Percentiles rank a stretch among this genome's conserved stretches.
Conservation (phyloP, 1,140 invertebrate genomes). For the Probaryconus sp. region DNA sequence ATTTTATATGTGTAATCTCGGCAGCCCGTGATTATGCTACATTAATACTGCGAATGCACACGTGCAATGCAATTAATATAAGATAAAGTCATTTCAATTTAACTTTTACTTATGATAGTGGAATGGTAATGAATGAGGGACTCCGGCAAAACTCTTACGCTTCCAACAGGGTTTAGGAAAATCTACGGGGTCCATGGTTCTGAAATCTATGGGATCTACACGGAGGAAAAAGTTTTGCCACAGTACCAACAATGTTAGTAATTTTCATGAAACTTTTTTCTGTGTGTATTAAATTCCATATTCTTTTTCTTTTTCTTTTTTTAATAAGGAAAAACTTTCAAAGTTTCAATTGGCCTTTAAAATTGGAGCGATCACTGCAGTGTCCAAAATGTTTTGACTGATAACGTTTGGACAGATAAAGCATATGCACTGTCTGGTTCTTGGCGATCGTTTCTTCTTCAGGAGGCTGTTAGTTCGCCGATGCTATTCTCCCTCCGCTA, state of each 20-base stretch:
- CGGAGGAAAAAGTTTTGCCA: too few relatives aligned
- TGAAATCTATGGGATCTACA: not conserved
- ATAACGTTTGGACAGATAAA: conserved; percentile 46
- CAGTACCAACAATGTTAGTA: too few relatives aligned
- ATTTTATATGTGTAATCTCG: conserved; percentile 25
- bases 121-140: too few relatives aligned
- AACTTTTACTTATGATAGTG: not conserved
- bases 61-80: conserved; percentile 39
- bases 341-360: too few relatives aligned
- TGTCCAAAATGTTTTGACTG: not conserved
- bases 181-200: too few relatives aligned
- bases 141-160: too few relatives aligned
- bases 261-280: too few relatives aligned
- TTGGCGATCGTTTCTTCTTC: conserved; percentile 52
- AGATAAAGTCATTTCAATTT: conserved; percentile 45
- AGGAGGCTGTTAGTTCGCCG: conserved; percentile 45
- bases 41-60: conserved; percentile 45
- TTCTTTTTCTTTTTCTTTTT: too few relatives aligned
- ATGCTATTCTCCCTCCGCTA: conserved; percentile 51
- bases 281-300: too few relatives aligned
- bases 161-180: too few relatives aligned
- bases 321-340: too few relatives aligned
- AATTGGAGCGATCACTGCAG: too few relatives aligned
- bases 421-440: conserved; percentile 52
- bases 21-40: conserved; percentile 41